Evolutionary conservation across 2,888 invertebrate genomes (phyloP), one percentile per base, ranked within the genome.

Genomic region (Conchocele bisecta): DNA sequence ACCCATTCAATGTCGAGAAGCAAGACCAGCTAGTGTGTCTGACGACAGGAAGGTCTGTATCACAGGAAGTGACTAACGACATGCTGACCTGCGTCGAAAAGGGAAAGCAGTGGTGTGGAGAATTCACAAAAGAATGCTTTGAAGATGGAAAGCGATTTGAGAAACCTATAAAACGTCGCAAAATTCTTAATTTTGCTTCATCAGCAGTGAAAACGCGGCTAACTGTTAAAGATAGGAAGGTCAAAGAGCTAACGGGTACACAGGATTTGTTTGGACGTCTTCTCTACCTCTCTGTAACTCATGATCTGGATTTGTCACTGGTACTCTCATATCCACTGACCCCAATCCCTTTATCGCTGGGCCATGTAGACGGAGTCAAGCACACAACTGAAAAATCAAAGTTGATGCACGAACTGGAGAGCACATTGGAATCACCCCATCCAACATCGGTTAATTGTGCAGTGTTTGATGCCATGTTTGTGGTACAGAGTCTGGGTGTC

Each of bases 211-310:
- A 42, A 24, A 51, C 17, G 2, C 11, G 44, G 41, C n/a, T 44
- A 1, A 20, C 4, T 9, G 13, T 22, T 3, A 70, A 64, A 20
- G 56, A 46, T 3, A 46, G 33, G 2, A 46, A 24, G 2, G 15
- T 53, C 5, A 51, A 22, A 39, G 48, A 71, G 48, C 44, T 67
- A 6, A 22, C 5, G 26, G 46, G 63, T n/a, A 35, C 54, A 17
- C 39, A 63, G 42, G 61, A 75, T 54, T 28, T 75, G 3, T 67
- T 75, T 53, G 75, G 75, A 3, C 54, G 70, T 6, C 24, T 75
- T 1, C 24, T 70, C 5, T 51, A 51, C 22, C 33, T 51, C 1
- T 51, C 51, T 3, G 35, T 35, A n/a, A 13, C 35, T 4, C 57
- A 42, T 13, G 28, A 64, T 26, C n/a, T 68, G n/a, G 75, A 75